Evolutionary conservation across 2,113 vertebrate genomes (phyloP).

Genomic region (Phaethornis superciliosus): DNA sequence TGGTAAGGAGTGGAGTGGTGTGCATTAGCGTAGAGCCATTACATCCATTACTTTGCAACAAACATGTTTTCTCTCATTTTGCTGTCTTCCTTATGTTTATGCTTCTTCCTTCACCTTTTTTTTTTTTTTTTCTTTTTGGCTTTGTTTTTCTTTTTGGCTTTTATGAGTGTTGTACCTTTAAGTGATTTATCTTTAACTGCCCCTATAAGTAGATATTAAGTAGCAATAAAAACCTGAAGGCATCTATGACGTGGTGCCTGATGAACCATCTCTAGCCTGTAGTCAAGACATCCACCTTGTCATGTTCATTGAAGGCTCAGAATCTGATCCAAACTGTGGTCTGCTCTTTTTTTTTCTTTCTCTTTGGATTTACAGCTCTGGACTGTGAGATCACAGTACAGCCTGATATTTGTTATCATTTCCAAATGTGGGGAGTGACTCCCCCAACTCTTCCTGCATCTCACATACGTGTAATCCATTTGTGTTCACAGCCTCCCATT

Average conservation of each 20-base stretch:
- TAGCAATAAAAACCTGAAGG: not conserved
- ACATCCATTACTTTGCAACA: not conserved
- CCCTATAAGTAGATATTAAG: not conserved
- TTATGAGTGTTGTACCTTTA: not conserved
- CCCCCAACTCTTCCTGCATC: not conserved
- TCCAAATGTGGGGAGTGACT: conserved; percentile 1
- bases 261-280: not conserved
- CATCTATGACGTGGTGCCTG: not conserved
- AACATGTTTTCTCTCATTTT: not conserved
- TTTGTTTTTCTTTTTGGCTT: not conserved
- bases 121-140: no score
- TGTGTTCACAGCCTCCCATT: not conserved
- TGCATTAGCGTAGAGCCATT: not conserved
- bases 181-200: not conserved
- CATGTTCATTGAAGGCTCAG: not conserved
- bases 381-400: conserved; percentile 5
- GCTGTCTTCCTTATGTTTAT: not conserved
- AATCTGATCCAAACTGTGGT: not conserved
- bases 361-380: not conserved
- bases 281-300: not conserved
- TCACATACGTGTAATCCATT: not conserved
- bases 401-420: not conserved
- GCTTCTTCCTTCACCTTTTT: not conserved
- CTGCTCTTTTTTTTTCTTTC: not conserved
- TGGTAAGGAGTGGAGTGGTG: not conserved